Evolutionary conservation across 2,113 vertebrate species (phyloP), one percentile per base, ranked within the genome.

Genomic region (Taxidea taxus): DNA sequence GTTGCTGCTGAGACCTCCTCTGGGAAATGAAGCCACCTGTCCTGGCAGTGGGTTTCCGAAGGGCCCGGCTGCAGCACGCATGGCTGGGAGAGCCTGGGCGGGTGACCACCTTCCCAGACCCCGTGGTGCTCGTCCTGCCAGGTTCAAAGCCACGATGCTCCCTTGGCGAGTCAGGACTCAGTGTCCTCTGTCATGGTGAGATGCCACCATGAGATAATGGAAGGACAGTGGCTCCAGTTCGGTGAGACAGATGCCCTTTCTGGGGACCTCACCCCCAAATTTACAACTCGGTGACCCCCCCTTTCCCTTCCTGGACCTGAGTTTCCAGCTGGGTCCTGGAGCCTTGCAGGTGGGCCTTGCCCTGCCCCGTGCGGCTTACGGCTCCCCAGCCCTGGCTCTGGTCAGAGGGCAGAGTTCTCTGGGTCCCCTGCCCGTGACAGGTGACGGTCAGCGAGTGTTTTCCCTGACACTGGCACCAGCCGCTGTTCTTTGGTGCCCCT

Each of bases 21-120:
- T 74, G 91, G 92, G 98, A 98, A 98, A 98, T 89, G 88, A 96
- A 97, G 97, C 93, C 95, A 82, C 97, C 97, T 96, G 96, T 91
- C 96, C 84, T 87, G 66, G 37, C 90, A 14, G 31, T 4, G 27
- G 20, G 37, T 47, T 74, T 34, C 0, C 4, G 2, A 64, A 44
- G 42, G 56, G 20, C n/a, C 0, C 0, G 1, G 37, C 49, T 2
- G 23, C 0, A 4, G 37, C 51, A 23, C 0, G 6, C 4, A 0
- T 2, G 9, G 27, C 87, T 31, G 72, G 27, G 37, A 58, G 20
- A 64, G 29, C 11, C 37, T 0, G 13, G 0, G 56, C 12, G 25
- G 47, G 10, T 14, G 34, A 2, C 27, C n/a, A 25, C 47, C 81
- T 54, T 62, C 29, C 1, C 60, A 23, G 74, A 37, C 29, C 95